phyloP scores from a whole-genome alignment of 2,113 vertebrate species.

The Chionomys nivalis region DNA sequence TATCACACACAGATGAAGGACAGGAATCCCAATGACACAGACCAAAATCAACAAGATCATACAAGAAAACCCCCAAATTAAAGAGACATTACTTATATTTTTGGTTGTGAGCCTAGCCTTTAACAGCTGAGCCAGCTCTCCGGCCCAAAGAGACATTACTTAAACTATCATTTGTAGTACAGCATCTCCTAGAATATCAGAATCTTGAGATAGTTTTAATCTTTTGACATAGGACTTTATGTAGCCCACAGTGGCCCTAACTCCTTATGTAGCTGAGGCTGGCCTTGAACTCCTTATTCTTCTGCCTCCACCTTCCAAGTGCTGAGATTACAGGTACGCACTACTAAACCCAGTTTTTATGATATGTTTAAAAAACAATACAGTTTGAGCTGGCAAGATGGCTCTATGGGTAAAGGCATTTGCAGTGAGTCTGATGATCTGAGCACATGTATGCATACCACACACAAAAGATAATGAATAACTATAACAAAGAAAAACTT shows the following conservation, averaged over 20 bases:
- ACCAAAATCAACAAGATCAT: not conserved
- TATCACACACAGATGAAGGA: not conserved
- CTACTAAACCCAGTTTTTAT: not conserved
- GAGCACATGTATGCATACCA: not conserved
- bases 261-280: not conserved
- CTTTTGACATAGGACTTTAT: not conserved
- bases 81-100: not conserved
- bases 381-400: not conserved
- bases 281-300: not conserved
- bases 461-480: not conserved
- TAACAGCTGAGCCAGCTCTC: no score
- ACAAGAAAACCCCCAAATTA: not conserved
- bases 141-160: not conserved
- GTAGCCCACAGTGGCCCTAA: not conserved
- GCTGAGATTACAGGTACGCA: not conserved
- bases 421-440: not conserved
- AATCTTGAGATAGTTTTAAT: not conserved
- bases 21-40: not conserved
- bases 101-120: no score
- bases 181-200: slow-evolving; percentile 30
- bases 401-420: not conserved
- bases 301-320: not conserved
- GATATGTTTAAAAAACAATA: not conserved
- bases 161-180: not conserved
- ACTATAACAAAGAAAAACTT: not conserved